Evolutionary conservation across 1,140 invertebrate species (phyloP).

Genomic region (Hylaeus anthracinus): DNA sequence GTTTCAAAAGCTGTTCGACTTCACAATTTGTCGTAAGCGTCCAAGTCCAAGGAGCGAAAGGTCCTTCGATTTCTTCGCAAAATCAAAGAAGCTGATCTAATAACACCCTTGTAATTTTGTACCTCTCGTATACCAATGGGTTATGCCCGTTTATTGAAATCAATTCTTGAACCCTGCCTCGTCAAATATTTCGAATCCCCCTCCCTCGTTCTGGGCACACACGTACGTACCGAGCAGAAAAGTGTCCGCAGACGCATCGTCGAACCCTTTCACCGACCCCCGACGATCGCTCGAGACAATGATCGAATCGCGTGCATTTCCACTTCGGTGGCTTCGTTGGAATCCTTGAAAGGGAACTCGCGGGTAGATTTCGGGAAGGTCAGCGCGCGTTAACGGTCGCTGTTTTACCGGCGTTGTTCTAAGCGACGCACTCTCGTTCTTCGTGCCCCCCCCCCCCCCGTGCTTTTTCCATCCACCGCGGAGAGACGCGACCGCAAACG

Average conservation of each 20-base stretch:
- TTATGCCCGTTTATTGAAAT: too few relatives aligned
- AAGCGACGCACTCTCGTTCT: not conserved
- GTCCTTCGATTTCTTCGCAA: too few relatives aligned
- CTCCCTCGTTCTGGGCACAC: not conserved
- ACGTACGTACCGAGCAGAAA: not conserved
- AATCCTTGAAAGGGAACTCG: not conserved
- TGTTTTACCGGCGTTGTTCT: slow-evolving; percentile 33
- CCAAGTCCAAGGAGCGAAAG: too few relatives aligned
- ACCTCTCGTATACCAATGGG: too few relatives aligned
- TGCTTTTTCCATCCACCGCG: not conserved
- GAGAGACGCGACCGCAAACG: slow-evolving; percentile 12
- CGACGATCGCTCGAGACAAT: not conserved
- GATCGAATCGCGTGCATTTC: slow-evolving; percentile 37
- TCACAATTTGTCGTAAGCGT: too few relatives aligned
- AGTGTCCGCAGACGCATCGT: not conserved
- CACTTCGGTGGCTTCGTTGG: not conserved
- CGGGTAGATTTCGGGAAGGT: not conserved
- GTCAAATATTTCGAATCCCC: too few relatives aligned
- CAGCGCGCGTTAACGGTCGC: slow-evolving; percentile 11
- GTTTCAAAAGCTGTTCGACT: too few relatives aligned
- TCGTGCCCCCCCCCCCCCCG: not conserved
- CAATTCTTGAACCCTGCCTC: too few relatives aligned
- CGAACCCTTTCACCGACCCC: not conserved
- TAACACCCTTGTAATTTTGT: too few relatives aligned
- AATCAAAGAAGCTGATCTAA: too few relatives aligned